Conservation (phyloP, 1,140 invertebrate species). For the Nasonia longicornis region DNA sequence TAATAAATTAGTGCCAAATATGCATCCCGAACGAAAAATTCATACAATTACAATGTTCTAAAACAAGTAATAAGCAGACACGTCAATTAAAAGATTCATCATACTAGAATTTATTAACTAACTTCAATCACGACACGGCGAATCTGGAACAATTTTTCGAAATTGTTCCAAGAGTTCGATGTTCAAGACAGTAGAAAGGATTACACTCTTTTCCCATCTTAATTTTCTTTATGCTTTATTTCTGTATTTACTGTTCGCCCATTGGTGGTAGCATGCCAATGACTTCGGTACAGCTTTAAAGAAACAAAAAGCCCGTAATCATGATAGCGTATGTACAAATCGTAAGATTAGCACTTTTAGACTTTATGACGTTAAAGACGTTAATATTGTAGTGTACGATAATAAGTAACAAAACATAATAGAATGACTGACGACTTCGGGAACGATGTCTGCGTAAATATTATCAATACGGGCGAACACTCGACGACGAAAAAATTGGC, state of each 20-base stretch:
- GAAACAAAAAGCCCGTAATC: constrained; percentile 41
- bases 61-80: constrained; percentile 7
- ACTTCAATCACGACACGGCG: not conserved
- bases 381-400: not conserved
- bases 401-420: not conserved
- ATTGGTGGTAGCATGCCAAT: constrained; percentile 53
- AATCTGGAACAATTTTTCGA: not conserved
- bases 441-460: not conserved
- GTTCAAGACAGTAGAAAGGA: not conserved
- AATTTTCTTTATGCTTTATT: constrained; percentile 39
- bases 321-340: constrained; percentile 36
- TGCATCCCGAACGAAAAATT: not conserved
- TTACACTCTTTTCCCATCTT: not conserved
- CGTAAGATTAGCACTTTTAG: constrained; percentile 20
- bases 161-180: not conserved
- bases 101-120: constrained; percentile 17
- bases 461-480: not conserved
- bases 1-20: constrained; percentile 38
- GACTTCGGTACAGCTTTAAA: constrained; percentile 61
- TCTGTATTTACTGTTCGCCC: constrained; percentile 48
- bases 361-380: not conserved
- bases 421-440: not conserved
- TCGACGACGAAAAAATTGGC: constrained; percentile 4
- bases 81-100: constrained; percentile 31
- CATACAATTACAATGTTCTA: constrained; percentile 15